These are phyloP conservation scores for Entomobrya proxima DNA, from an alignment of 2,888 invertebrate genomes.

Conservation along the genomic window DNA sequence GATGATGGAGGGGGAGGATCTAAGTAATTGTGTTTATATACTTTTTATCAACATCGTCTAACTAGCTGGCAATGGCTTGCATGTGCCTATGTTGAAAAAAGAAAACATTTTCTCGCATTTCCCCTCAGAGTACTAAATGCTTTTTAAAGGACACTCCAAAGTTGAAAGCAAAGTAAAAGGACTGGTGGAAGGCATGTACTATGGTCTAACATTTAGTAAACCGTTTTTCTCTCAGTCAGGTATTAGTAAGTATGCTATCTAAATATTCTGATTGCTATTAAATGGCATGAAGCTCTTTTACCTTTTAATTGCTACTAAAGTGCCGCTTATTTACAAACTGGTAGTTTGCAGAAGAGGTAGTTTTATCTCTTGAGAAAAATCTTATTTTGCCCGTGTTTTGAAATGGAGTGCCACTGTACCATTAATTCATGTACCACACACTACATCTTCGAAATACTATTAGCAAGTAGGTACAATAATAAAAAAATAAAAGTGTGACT, in stretches of 20 bases:
- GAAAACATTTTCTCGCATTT: constrained; percentile 41
- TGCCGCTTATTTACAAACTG: background rate
- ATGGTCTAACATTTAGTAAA: background rate
- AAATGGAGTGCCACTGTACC: constrained; percentile 30
- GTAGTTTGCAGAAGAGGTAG: background rate
- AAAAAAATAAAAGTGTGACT: no score
- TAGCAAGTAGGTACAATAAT: no score
- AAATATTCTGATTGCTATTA: background rate
- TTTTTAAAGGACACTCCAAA: background rate
- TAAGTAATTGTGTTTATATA: background rate
- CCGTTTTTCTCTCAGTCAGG: background rate
- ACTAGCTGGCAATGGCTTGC: background rate
- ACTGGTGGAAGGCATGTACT: background rate
- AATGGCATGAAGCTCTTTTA: background rate
- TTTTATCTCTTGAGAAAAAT: constrained; percentile 52
- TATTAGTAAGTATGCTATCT: background rate
- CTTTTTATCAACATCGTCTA: background rate
- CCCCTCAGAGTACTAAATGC: background rate
- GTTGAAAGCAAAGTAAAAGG: background rate
- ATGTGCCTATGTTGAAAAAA: background rate
- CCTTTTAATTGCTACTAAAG: constrained; percentile 5
- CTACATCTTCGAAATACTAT: background rate
- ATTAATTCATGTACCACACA: background rate
- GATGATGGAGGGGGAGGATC: constrained; percentile 24
- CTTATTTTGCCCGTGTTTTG: constrained; percentile 6